Percentiles rank a stretch among this genome's conserved stretches.
Conservation (phyloP, 2,888 invertebrate species). For the Folsomia candida region DNA sequence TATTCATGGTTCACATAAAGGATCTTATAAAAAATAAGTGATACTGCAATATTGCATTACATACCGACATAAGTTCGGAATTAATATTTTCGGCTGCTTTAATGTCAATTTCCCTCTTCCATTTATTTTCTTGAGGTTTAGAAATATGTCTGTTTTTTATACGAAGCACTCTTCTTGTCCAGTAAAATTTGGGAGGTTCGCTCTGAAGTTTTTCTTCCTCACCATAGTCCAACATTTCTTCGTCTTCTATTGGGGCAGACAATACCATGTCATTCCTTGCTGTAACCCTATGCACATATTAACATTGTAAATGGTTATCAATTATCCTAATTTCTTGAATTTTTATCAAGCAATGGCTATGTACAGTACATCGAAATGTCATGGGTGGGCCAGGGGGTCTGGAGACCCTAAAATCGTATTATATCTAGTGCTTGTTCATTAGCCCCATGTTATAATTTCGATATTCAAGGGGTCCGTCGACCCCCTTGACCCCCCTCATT, state of each 20-base stretch:
- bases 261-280: neutral
- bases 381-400: too few relatives aligned
- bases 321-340: slow-evolving; percentile 23
- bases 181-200: slow-evolving; percentile 40
- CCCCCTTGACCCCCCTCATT: too few relatives aligned
- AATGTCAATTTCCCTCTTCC: slow-evolving; percentile 32
- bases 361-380: too few relatives aligned
- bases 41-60: slow-evolving; percentile 6
- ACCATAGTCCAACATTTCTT: slow-evolving; percentile 49
- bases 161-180: slow-evolving; percentile 39
- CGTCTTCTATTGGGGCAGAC: slow-evolving; percentile 25
- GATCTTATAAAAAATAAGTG: neutral
- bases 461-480: too few relatives aligned
- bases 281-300: too few relatives aligned
- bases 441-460: too few relatives aligned
- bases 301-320: slow-evolving; percentile 23
- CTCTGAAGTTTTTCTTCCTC: slow-evolving; percentile 44
- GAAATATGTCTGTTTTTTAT: slow-evolving; percentile 33
- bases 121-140: slow-evolving; percentile 21
- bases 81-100: slow-evolving; percentile 35
- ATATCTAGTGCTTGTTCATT: too few relatives aligned
- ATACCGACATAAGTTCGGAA: slow-evolving; percentile 40
- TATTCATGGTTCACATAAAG: neutral
- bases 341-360: slow-evolving; percentile 23
- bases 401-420: too few relatives aligned